Percentiles rank a stretch among this genome's conserved stretches.
Evolutionary conservation across 2,888 invertebrate genomes (phyloP).

Genomic region (Cantharis nigra): DNA sequence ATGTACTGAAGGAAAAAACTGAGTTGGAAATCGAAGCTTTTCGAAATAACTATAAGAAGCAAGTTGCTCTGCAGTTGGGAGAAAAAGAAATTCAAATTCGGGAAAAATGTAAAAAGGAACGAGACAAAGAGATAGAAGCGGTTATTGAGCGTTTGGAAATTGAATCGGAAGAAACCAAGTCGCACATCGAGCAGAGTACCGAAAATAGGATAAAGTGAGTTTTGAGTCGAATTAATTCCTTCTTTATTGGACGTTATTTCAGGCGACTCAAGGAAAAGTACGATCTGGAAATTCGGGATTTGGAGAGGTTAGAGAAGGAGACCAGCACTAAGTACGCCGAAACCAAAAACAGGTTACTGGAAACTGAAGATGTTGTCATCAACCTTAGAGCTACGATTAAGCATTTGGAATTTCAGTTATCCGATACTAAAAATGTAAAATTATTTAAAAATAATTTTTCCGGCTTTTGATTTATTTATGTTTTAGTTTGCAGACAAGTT

Average conservation of each 20-base stretch:
- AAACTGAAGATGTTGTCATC: conserved; percentile 66
- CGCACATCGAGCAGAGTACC: conserved; percentile 65
- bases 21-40: conserved; percentile 67
- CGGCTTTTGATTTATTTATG: conserved; percentile 21
- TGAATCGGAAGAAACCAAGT: conserved; percentile 65
- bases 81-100: conserved; percentile 71
- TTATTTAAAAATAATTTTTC: conserved; percentile 4
- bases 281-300: conserved; percentile 70
- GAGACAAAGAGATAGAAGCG: conserved; percentile 79
- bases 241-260: conserved; percentile 22
- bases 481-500: conserved; percentile 58
- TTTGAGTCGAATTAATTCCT: not conserved
- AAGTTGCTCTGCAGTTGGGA: conserved; percentile 64
- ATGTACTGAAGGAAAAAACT: conserved; percentile 64
- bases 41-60: conserved; percentile 65
- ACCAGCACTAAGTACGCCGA: conserved; percentile 70
- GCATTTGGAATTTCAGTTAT: conserved; percentile 69
- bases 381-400: conserved; percentile 64
- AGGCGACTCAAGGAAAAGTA: conserved; percentile 79
- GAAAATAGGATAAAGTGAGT: conserved; percentile 56
- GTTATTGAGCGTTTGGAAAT: conserved; percentile 72
- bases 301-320: conserved; percentile 69
- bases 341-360: conserved; percentile 66
- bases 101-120: conserved; percentile 71
- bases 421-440: conserved; percentile 66